Evolutionary conservation across 2,113 vertebrate genomes (phyloP), one percentile per base, ranked within the genome.

Genomic region (Cavia aperea): DNA sequence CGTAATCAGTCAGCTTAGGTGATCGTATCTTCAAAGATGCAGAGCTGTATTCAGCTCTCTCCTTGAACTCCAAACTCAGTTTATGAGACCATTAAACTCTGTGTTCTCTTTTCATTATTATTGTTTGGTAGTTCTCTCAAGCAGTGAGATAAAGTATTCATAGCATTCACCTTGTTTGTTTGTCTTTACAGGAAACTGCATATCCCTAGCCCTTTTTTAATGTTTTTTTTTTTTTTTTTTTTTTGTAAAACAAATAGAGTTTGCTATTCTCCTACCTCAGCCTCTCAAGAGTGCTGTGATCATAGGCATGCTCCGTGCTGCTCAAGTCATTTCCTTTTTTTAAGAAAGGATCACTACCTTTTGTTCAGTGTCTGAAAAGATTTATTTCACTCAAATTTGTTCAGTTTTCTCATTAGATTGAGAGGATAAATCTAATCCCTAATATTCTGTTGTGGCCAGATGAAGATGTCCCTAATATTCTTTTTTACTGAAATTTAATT

Each of bases 401-500:
- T n/a, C 62, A 82, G 9, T 94, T 90, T 68, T 85, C 7, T 78
- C 31, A 29, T 92, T 60, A 88, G 78, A 49, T 66, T 70, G 72
- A 73, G 15, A 93, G 56, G 26, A 70, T 87, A 58, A 83, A 72
- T 87, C 49, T 26, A 39, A 36, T 90, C 26, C 26, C 5, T 68
- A n/a, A 4, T 86, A 36, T 4, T 86, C 19, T 93, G 3, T 85
- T 58, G 31, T 88, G 56, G 23, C 12, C 58, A 81, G 9, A 54
- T 63, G 36, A 92, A 65, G 43, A 78, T 16, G 39, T 83, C 15
- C 2, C 46, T 86, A 24, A 84, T 81, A 16, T 60, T 88, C 8
- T 88, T 89, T 90, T 36, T 56, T 82, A 89, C 54, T 89, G 18
- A 95, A 91, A 77, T 86, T 72, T 89, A 83, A 70, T 86, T 89